Conservation (phyloP, 2,888 invertebrate species). For the Lamellibrachia satsuma region DNA sequence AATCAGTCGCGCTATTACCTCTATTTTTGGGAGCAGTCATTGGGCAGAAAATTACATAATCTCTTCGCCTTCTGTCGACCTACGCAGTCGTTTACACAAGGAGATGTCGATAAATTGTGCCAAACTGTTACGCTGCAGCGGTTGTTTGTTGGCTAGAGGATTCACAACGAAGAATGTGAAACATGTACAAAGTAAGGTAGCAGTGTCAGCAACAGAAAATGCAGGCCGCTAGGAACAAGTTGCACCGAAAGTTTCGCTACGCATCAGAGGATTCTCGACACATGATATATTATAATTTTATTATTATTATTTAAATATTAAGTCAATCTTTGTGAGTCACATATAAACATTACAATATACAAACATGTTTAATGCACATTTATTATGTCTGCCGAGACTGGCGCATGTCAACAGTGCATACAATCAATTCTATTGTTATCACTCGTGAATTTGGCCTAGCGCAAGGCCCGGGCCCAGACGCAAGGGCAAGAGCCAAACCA, state of each 20-base stretch:
- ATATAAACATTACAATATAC: too few relatives aligned
- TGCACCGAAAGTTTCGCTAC: background rate
- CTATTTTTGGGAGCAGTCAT: background rate
- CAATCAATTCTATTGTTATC: too few relatives aligned
- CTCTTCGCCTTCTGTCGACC: background rate
- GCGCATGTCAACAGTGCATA: too few relatives aligned
- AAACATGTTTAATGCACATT: too few relatives aligned
- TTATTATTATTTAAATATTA: too few relatives aligned
- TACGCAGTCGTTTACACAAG: background rate
- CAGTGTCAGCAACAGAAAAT: background rate
- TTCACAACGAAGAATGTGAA: background rate
- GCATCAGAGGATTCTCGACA: background rate
- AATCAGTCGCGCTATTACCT: background rate
- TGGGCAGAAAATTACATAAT: constrained; percentile 1
- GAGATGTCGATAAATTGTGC: constrained; percentile 7
- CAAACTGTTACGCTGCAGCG: background rate
- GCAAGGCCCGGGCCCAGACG: too few relatives aligned
- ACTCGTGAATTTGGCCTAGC: too few relatives aligned
- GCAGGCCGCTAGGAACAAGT: background rate
- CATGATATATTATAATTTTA: background rate
- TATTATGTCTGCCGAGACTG: too few relatives aligned
- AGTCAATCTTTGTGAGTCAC: too few relatives aligned
- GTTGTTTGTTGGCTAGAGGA: background rate
- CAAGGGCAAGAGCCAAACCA: too few relatives aligned
- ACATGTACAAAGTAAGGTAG: background rate